A percentile compares a stretch with the other conserved stretches of the same genome.
These are phyloP conservation scores for Chydorus sphaericus DNA, from an alignment of 2,888 invertebrate genomes.

Conservation along the genomic window DNA sequence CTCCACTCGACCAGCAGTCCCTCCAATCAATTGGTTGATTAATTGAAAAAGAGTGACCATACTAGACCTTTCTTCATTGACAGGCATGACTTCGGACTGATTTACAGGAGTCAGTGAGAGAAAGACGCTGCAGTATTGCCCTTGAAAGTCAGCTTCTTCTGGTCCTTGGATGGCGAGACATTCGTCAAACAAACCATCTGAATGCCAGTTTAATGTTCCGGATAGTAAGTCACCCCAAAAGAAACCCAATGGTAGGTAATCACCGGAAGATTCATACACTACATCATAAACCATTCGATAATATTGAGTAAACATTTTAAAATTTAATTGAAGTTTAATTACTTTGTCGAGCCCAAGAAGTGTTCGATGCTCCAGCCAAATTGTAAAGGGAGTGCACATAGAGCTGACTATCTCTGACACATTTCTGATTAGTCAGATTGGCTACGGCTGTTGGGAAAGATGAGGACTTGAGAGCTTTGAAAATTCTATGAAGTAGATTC, in stretches of 20 bases:
- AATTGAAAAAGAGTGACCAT: background rate
- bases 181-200: slow-evolving; percentile 6
- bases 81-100: background rate
- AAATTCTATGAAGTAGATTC: no score
- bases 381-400: no score
- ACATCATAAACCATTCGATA: no score
- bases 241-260: background rate
- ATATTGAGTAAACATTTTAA: no score
- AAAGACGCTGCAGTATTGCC: slow-evolving; percentile 2
- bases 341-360: no score
- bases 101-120: background rate
- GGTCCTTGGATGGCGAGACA: background rate
- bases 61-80: background rate
- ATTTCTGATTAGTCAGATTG: no score
- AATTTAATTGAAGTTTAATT: no score
- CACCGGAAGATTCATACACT: background rate
- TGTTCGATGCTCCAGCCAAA: no score
- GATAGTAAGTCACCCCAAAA: no score
- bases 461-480: no score
- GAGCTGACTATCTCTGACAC: no score
- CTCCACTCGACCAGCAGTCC: background rate
- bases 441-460: no score
- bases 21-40: background rate
- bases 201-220: background rate
- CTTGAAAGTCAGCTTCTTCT: background rate